These are phyloP conservation scores for Aproaerema taeniolella DNA, from an alignment of 2,888 invertebrate genomes.

Conservation along the genomic window DNA sequence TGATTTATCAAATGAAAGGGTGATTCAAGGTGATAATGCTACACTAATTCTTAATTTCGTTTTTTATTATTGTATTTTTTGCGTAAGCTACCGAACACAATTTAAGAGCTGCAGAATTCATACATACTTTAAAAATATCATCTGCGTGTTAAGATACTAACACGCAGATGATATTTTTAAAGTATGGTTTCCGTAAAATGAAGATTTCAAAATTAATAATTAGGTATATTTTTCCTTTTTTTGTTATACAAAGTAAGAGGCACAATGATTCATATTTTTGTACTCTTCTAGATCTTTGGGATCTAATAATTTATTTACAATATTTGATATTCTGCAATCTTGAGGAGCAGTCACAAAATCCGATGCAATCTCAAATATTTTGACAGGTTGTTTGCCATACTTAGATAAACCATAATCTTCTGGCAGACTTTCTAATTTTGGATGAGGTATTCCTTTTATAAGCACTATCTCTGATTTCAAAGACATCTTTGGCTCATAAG, in stretches of 20 bases:
- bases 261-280: conserved; percentile 32
- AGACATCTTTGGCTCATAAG: conserved; percentile 34
- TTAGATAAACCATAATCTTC: conserved; percentile 42
- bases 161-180: too few relatives aligned
- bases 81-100: too few relatives aligned
- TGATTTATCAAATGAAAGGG: too few relatives aligned
- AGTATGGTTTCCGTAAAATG: too few relatives aligned
- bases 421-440: conserved; percentile 20
- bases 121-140: too few relatives aligned
- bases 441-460: conserved; percentile 33
- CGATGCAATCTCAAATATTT: conserved; percentile 30
- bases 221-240: background rate
- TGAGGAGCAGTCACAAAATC: conserved; percentile 32
- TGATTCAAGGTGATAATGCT: too few relatives aligned
- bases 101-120: too few relatives aligned
- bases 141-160: too few relatives aligned
- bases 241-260: conserved; percentile 23
- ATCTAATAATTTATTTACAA: conserved; percentile 37
- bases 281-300: conserved; percentile 29
- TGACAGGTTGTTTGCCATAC: conserved; percentile 34
- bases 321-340: conserved; percentile 37
- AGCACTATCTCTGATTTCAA: conserved; percentile 41
- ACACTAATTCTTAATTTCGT: too few relatives aligned
- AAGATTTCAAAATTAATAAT: too few relatives aligned
- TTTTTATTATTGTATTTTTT: too few relatives aligned